A percentile compares a stretch with the other conserved stretches of the same genome.
Evolutionary conservation across 2,113 vertebrate species (phyloP).

Genomic region (Leucosticte australis): DNA sequence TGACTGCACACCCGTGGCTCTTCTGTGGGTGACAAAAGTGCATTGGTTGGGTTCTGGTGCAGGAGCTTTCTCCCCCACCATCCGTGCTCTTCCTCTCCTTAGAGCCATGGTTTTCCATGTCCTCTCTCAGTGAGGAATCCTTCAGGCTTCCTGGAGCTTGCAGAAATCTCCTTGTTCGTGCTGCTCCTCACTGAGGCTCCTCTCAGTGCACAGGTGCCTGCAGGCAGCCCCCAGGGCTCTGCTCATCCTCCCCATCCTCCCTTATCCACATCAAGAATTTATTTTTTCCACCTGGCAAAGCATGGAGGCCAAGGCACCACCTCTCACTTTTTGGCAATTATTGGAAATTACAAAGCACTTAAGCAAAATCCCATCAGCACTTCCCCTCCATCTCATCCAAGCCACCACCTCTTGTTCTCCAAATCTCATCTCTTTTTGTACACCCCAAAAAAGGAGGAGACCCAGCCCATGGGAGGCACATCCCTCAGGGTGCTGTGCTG

Average conservation of each 20-base stretch:
- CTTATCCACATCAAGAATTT: neutral
- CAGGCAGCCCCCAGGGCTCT: neutral
- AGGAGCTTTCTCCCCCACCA: neutral
- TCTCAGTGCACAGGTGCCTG: neutral
- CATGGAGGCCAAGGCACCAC: neutral
- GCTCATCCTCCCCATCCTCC: neutral
- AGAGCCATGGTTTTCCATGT: fast-evolving
- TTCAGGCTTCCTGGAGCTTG: neutral
- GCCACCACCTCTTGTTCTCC: too few species aligned
- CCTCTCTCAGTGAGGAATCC: neutral
- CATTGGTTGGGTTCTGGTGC: neutral
- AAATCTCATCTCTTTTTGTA: too few species aligned
- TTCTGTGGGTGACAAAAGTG: fast-evolving
- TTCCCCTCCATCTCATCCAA: fast-evolving
- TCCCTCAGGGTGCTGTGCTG: fast-evolving
- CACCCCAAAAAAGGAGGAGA: neutral
- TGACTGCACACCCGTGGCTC: fast-evolving
- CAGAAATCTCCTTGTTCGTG: neutral
- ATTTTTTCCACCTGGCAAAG: neutral
- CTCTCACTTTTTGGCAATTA: neutral
- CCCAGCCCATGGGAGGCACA: fast-evolving
- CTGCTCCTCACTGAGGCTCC: neutral
- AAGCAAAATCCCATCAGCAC: fast-evolving
- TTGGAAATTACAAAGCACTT: too few species aligned
- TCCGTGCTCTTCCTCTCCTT: neutral